Conservation (phyloP, 2,888 invertebrate species). For the Reticulitermes lucifugus region DNA sequence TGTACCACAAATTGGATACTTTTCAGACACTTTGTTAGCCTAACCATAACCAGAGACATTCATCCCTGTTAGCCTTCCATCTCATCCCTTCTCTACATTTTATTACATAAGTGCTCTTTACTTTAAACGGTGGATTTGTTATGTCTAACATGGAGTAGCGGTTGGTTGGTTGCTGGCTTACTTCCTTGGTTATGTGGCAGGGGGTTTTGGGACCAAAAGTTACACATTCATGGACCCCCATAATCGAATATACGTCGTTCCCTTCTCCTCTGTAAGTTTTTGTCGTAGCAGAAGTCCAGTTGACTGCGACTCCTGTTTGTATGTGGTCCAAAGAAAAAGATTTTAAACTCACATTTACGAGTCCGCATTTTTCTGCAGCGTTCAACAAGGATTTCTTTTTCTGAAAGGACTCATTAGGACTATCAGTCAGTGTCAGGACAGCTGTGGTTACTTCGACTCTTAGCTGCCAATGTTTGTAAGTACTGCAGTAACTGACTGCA, state of each 20-base stretch:
- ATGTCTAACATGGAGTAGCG: neutral
- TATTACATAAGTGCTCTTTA: neutral
- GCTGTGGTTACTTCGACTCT: too few species aligned
- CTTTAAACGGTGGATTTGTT: constrained; percentile 1
- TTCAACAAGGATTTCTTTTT: too few species aligned
- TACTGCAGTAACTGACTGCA: too few species aligned
- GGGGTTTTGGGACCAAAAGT: neutral
- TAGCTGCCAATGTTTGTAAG: too few species aligned
- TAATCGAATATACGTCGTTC: neutral
- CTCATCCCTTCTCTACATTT: neutral
- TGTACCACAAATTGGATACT: neutral
- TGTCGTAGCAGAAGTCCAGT: neutral
- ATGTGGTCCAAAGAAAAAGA: neutral
- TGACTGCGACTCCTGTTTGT: neutral
- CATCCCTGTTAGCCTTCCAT: neutral
- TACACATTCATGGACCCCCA: neutral
- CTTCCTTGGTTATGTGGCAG: too few species aligned
- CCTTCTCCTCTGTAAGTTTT: neutral
- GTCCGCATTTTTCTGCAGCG: too few species aligned
- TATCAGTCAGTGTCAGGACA: too few species aligned
- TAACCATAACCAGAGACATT: neutral
- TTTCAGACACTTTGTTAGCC: neutral
- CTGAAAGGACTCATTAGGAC: too few species aligned
- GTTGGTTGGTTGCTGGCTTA: neutral
- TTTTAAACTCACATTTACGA: neutral